A percentile compares a stretch with the other conserved stretches of the same genome.
These are phyloP conservation scores for Palythoa caribaeorum DNA, from an alignment of 92 coral and sea anemone genomes.

Conservation along the genomic window DNA sequence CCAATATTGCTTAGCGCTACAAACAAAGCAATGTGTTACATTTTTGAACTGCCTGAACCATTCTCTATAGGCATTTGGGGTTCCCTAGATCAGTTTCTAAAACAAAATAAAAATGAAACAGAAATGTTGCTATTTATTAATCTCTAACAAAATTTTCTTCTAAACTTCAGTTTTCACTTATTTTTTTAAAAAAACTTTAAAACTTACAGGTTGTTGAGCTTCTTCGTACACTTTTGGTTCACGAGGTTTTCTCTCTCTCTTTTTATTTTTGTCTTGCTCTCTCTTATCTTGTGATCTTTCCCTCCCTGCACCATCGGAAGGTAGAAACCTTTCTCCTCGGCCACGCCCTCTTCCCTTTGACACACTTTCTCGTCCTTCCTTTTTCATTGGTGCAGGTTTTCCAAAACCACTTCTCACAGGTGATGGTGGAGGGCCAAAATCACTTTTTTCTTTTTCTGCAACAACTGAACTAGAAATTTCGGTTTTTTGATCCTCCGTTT, in stretches of 20 bases:
- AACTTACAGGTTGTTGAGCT: conserved; percentile 80
- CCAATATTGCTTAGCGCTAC: no score
- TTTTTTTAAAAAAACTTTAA: neutral
- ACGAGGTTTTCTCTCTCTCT: conserved; percentile 79
- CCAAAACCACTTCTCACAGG: conserved; percentile 62
- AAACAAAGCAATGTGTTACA: no score
- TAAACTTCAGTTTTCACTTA: neutral
- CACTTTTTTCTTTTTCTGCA: conserved; percentile 27
- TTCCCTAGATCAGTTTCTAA: no score
- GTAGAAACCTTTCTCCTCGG: conserved; percentile 59
- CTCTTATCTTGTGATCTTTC: conserved; percentile 62
- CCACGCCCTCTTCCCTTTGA: conserved; percentile 89
- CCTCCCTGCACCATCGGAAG: conserved; percentile 43
- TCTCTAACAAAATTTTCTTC: neutral
- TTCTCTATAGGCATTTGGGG: no score
- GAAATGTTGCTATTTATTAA: neutral
- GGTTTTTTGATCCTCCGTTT: conserved; percentile 8
- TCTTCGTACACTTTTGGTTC: conserved; percentile 87
- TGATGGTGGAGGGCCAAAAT: conserved; percentile 63
- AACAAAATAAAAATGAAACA: no score
- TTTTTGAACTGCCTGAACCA: no score
- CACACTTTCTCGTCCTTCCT: conserved; percentile 69
- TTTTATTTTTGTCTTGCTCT: conserved; percentile 68
- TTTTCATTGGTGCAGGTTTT: conserved; percentile 49
- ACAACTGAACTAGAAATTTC: conserved; percentile 1